phyloP scores from a whole-genome alignment of 2,888 invertebrate genomes.

The Iselma pallidipennis region DNA sequence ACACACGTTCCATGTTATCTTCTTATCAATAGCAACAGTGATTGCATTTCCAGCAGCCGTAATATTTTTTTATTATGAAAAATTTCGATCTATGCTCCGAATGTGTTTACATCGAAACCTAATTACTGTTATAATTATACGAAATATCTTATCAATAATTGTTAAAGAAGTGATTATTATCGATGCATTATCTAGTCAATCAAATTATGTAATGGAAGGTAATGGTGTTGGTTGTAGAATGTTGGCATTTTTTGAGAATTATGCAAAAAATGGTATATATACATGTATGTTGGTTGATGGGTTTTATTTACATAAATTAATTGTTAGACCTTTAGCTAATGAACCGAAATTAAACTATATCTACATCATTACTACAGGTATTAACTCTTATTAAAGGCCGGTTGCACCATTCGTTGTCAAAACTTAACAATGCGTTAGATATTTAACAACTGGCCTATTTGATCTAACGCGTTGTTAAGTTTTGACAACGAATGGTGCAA shows the following conservation, averaged over 20 bases:
- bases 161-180: constrained; percentile 63
- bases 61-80: constrained; percentile 61
- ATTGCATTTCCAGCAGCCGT: constrained; percentile 63
- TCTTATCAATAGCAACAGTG: constrained; percentile 59
- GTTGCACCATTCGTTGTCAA: no score
- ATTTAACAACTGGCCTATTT: no score
- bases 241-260: constrained; percentile 61
- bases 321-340: constrained; percentile 65
- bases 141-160: constrained; percentile 63
- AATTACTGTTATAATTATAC: constrained; percentile 61
- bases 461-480: no score
- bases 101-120: constrained; percentile 65
- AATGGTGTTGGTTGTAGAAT: constrained; percentile 61
- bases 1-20: constrained; percentile 60
- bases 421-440: no score
- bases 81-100: constrained; percentile 58
- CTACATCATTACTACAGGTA: constrained; percentile 58
- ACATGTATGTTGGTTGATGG: constrained; percentile 72
- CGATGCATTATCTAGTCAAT: constrained; percentile 59
- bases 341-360: constrained; percentile 59
- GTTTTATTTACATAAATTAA: constrained; percentile 66
- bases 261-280: constrained; percentile 65
- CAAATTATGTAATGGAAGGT: constrained; percentile 55
- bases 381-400: no score
- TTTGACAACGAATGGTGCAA: no score